Base-by-base conservation (phyloP, 2,888 invertebrate species). In the Polymixis flavicincta region DNA sequence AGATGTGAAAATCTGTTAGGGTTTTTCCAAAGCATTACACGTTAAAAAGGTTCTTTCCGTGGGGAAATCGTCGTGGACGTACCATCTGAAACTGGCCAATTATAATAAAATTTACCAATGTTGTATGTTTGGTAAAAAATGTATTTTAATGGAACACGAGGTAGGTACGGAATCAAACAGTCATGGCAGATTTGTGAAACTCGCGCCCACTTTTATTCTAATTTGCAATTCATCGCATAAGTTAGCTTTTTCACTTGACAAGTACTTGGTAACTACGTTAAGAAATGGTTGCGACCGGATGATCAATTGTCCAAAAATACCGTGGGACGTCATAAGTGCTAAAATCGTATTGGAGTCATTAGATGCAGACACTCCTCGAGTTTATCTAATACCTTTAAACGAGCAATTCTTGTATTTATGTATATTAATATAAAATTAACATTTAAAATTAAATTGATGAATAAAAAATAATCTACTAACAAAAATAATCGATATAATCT, bases 201-300 rank as follows among this genome's bases (percentile, higher is more conserved):
- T 37, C 48, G 7, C 22, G 32, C 54, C 7, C 13, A 25, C 22
- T 6, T 14, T 9, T 13, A 42, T 55, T 55, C 50, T 55, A 19
- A 32, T 79, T 61, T 37, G 37, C 11, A 50, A 55, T 61, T 71
- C 55, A n/a, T 32, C 42, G n/a, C n/a, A 2, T 11, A 28, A 22
- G 61, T 72, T 72, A 11, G 11, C 45, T 52, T 72, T 71, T 72
- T 52, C 55, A 72, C 32, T 80, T 80, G 52, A 45, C 55, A 45
- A 42, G 17, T 32, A 63, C 55, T 54, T 37, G 28, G 13, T 66
- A 78, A 54, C n/a, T 60, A 19, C 8, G 25, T 78, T 17, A 19
- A 69, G 3, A 76, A 71, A 79, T 50, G 14, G 14, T 55, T 50
- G 42, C 11, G n/a, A 61, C 32, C 14, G 14, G 14, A 70, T 79